Percentiles rank a stretch among this genome's conserved stretches.
These are phyloP conservation scores for Nomada ruficornis DNA, from an alignment of 2,888 invertebrate genomes.

Conservation along the genomic window DNA sequence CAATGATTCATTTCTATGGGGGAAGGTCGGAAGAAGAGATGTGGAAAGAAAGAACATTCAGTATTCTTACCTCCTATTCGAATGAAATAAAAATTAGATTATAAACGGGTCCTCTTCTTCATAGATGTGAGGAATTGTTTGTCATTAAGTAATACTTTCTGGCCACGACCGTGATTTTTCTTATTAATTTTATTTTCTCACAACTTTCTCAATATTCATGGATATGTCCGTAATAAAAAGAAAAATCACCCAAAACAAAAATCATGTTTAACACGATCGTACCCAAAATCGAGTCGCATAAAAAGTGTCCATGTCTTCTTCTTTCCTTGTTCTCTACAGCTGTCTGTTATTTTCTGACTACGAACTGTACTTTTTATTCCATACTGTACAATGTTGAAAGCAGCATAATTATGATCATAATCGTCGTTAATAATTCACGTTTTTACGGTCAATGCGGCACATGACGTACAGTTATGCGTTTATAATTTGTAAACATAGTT, in stretches of 20 bases:
- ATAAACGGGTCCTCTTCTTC: conserved; percentile 64
- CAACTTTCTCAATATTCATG: no score
- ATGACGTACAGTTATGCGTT: conserved; percentile 58
- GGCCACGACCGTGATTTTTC: conserved; percentile 31
- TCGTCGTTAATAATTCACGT: conserved; percentile 68
- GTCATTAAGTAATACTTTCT: conserved; percentile 11
- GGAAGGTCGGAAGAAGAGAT: background rate
- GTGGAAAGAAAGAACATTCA: conserved; percentile 35
- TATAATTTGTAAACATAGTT: conserved; percentile 65
- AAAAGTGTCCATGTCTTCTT: conserved; percentile 7
- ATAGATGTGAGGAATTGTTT: conserved; percentile 43
- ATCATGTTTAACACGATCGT: conserved; percentile 6
- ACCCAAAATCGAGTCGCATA: conserved; percentile 2
- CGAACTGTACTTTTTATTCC: conserved; percentile 75
- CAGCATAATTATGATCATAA: conserved; percentile 72
- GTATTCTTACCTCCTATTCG: conserved; percentile 68
- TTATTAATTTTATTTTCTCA: background rate
- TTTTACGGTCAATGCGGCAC: conserved; percentile 56
- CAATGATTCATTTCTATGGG: background rate
- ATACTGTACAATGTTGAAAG: conserved; percentile 78
- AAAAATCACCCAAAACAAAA: background rate
- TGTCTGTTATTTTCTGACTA: conserved; percentile 56
- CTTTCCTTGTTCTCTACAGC: conserved; percentile 15
- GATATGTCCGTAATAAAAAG: background rate
- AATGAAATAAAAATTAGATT: conserved; percentile 52